Conservation (phyloP, 2,797 vertebrate species). For the Siniperca obscura region DNA sequence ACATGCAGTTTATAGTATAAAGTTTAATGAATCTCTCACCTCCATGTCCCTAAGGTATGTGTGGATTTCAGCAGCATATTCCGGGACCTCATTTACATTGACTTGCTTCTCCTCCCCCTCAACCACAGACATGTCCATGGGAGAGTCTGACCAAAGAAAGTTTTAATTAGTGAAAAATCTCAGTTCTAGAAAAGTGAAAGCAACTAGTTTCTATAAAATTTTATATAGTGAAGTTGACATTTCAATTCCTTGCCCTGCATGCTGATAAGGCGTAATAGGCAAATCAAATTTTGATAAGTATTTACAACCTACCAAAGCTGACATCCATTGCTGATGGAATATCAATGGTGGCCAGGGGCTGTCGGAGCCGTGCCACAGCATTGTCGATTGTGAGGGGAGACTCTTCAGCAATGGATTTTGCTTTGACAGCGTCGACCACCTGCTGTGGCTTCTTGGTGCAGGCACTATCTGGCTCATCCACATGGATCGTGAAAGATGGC, state of each 20-base stretch:
- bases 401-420: slow-evolving; percentile 50
- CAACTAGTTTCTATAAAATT: background rate
- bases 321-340: slow-evolving; percentile 86
- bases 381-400: slow-evolving; percentile 80
- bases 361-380: slow-evolving; percentile 84
- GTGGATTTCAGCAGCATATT: slow-evolving; percentile 93
- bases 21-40: slow-evolving; percentile 77
- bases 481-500: slow-evolving; percentile 89
- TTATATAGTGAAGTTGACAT: background rate
- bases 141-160: slow-evolving; percentile 86
- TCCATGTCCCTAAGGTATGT: slow-evolving; percentile 94
- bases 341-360: slow-evolving; percentile 89
- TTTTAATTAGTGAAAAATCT: background rate
- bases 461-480: slow-evolving; percentile 86
- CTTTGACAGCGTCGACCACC: slow-evolving; percentile 43
- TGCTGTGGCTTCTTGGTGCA: slow-evolving; percentile 76
- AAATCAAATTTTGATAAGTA: background rate
- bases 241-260: background rate
- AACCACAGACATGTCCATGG: slow-evolving; percentile 95
- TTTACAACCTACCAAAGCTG: slow-evolving; percentile 87
- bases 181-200: rapidly evolving
- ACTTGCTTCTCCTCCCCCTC: slow-evolving; percentile 86
- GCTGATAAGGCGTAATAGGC: background rate
- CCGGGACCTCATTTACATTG: slow-evolving; percentile 88
- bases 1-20: background rate